Evolutionary conservation across 2,113 vertebrate species (phyloP), one percentile per base, ranked within the genome.

Genomic region (Pachypanchax playfairii): DNA sequence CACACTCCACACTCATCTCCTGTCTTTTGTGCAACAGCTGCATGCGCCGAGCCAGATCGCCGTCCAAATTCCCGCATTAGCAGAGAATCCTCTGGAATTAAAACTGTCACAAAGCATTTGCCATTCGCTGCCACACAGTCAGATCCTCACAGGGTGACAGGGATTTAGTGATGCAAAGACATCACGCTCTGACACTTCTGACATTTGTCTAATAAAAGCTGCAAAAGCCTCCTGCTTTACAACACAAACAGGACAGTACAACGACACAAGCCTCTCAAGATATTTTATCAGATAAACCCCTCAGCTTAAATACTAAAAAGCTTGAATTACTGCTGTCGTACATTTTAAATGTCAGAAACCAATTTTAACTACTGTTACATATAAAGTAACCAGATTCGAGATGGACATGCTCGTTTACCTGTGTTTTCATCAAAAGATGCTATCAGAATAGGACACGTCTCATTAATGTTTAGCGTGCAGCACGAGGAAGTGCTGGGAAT

Each of bases 11-110:
- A 39, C 50, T 67, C 57, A 33, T 64, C 52, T 67, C 38, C 14
- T 15, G 4, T 49, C 33, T 51, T 33, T 17, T 22, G 18, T 36
- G 43, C 59, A 65, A 74, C 87, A 89, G 80, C 85, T 85, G 85
- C 82, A 77, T 13, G 33, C 20, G 28, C 24, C 47, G 35, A 2
- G 31, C 65, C 56, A 51, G 1, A 10, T 63, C 65, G 52, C 36
- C 26, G 21, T 54, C 50, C 58, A 60, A 51, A 70, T 69, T 33
- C 57, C 74, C 28, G 44, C 68, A 72, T 48, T 50, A 46, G 49
- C 59, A 18, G 71, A 54, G 65, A 81, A 80, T 82, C 60, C 54
- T 33, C 43, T 4, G 7, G 33, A 56, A 73, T 65, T 77, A 60
- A 77, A 66, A 60, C 7, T 20, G 62, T 56, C 83, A 48, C 77